Percentiles rank a stretch among this genome's conserved stretches.
These are phyloP conservation scores for Melieria crassipennis DNA, from an alignment of 2,888 invertebrate species.

Conservation along the genomic window DNA sequence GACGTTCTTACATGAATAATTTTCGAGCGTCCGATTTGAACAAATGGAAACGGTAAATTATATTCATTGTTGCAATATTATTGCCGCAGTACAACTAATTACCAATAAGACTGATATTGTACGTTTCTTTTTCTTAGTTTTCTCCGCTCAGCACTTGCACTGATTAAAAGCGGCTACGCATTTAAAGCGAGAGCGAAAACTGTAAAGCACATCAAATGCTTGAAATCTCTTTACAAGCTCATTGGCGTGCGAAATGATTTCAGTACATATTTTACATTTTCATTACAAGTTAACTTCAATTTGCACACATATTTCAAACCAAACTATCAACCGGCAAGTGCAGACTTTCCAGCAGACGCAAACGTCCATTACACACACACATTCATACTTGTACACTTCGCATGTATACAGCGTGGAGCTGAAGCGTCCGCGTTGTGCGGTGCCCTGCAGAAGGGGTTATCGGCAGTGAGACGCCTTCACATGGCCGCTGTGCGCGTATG, in stretches of 20 bases:
- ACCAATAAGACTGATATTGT: too few species aligned
- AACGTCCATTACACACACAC: not conserved
- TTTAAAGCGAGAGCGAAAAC: too few species aligned
- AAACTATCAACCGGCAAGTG: too few species aligned
- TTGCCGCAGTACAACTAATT: too few species aligned
- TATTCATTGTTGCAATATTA: too few species aligned
- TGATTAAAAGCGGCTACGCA: too few species aligned
- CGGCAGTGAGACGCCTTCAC: not conserved
- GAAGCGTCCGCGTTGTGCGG: not conserved
- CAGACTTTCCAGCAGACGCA: not conserved
- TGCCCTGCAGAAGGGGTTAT: not conserved
- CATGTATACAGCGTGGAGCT: not conserved
- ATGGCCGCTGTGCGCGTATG: not conserved
- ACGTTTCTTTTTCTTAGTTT: too few species aligned
- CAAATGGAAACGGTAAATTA: too few species aligned
- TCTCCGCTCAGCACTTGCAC: too few species aligned
- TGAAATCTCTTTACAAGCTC: slow-evolving; percentile 4
- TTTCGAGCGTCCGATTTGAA: too few species aligned
- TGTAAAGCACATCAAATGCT: too few species aligned
- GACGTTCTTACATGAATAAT: too few species aligned
- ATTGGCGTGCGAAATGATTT: slow-evolving; percentile 19
- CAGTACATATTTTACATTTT: slow-evolving; percentile 22
- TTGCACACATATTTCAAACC: not conserved
- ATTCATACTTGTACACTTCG: not conserved
- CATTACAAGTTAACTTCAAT: slow-evolving; percentile 17